Evolutionary conservation across 2,888 invertebrate genomes (phyloP), one percentile per base, ranked within the genome.

Genomic region (Disparrhopalites patrizii): DNA sequence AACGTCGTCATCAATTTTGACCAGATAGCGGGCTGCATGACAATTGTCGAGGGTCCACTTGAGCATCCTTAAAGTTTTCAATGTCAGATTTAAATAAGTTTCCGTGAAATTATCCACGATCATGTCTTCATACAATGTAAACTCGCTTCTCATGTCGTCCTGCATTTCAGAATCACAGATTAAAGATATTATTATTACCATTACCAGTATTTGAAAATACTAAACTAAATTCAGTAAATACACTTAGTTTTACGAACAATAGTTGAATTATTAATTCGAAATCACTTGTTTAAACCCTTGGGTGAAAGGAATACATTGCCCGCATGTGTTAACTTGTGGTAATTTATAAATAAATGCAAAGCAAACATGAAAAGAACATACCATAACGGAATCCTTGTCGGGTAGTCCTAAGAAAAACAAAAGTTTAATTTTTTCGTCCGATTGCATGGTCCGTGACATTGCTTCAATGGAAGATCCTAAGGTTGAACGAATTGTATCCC

Each of bases 1-100:
- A 65, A 77, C 77, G 58, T 78, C 78, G 63, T 77, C 78, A 58
- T 78, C 78, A 7, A 77, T 74, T 67, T 78, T 78, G 28, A 77
- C 67, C 5, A 78, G 62, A 58, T 69, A 77, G 18, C 67, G 57
- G 4, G 71, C 68, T n/a, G 54, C 28, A 3, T 65, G 65, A 64
- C 73, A 73, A 57, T 69, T 66, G 15, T 58, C 57, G 1, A 56
- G 38, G 8, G 63, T 63, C 74, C 74, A 75, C 51, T 75, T 74
- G 61, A 75, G 67, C 70, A 73, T 71, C 55, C 72, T 52, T 13
- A 75, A 54, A 5, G 74, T 71, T 50, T 75, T 75, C 40, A 73
- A 40, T 2, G 75, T 75, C 15, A 75, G 66, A 51, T 74, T 73
- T 10, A 73, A 62, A 58, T 75, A 75, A 5, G 69, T 47, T 52